These are phyloP conservation scores for Mylabris sibirica DNA, from an alignment of 2,888 invertebrate species.

Conservation along the genomic window DNA sequence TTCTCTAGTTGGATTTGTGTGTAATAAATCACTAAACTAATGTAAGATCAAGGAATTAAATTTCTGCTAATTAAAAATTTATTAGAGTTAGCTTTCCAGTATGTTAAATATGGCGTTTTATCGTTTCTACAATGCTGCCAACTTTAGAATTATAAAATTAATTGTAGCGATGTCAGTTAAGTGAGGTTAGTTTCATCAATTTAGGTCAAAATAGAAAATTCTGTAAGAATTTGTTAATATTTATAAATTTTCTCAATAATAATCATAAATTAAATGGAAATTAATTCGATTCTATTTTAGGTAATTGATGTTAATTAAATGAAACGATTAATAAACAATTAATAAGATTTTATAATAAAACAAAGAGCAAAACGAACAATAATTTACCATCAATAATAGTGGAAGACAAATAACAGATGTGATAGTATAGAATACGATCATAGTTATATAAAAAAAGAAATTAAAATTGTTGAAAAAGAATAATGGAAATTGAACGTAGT, in stretches of 20 bases:
- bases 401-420: slow-evolving; percentile 42
- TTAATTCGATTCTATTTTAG: slow-evolving; percentile 12
- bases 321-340: slow-evolving; percentile 1
- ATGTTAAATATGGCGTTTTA: not conserved
- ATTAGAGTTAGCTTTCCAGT: not conserved
- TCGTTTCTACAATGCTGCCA: not conserved
- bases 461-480: not conserved
- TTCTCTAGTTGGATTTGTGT: too few relatives aligned
- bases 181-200: slow-evolving; percentile 44
- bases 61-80: too few relatives aligned
- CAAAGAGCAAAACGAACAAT: not conserved
- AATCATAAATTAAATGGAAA: slow-evolving; percentile 20
- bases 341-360: slow-evolving; percentile 4
- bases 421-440: slow-evolving; percentile 32
- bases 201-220: slow-evolving; percentile 42
- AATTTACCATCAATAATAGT: slow-evolving; percentile 5
- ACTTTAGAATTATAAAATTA: not conserved
- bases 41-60: too few relatives aligned
- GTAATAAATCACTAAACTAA: too few relatives aligned
- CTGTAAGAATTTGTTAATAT: slow-evolving; percentile 33
- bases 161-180: slow-evolving; percentile 32
- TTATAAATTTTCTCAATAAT: slow-evolving; percentile 17
- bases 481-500: slow-evolving; percentile 42
- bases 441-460: not conserved
- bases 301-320: not conserved